Percentiles rank a stretch among this genome's conserved stretches.
phyloP scores from a whole-genome alignment of 2,888 invertebrate species.

The Netelia melanura region DNA sequence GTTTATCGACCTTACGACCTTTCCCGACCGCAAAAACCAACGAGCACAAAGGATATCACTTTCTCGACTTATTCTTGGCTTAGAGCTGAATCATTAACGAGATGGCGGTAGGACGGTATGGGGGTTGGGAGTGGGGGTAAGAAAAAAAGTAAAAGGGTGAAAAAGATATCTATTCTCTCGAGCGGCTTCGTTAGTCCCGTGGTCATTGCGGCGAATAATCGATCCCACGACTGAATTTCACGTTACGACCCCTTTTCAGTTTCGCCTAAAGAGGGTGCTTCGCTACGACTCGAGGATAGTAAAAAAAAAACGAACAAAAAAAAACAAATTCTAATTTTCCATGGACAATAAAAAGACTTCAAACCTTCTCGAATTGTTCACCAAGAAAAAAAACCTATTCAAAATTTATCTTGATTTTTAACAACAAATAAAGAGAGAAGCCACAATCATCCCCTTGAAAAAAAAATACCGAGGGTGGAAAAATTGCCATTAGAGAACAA shows the following conservation, averaged over 20 bases:
- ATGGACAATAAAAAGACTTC: too few species aligned
- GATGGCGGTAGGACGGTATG: too few species aligned
- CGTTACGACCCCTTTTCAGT: constrained; percentile 30
- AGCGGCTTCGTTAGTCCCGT: constrained; percentile 53
- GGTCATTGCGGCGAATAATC: constrained; percentile 62
- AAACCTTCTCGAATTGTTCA: too few species aligned
- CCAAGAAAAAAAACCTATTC: too few species aligned
- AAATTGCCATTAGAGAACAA: too few species aligned
- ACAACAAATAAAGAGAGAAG: too few species aligned
- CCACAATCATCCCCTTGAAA: too few species aligned
- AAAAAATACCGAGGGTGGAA: too few species aligned
- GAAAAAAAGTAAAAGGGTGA: constrained; percentile 30
- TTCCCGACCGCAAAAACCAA: constrained; percentile 38
- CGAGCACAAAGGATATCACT: constrained; percentile 51
- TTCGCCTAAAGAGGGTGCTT: constrained; percentile 13
- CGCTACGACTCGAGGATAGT: too few species aligned
- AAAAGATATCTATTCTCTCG: constrained; percentile 51
- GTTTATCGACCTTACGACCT: constrained; percentile 43
- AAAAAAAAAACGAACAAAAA: too few species aligned
- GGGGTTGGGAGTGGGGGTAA: background rate
- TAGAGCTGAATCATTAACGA: constrained; percentile 57
- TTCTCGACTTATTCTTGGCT: constrained; percentile 45
- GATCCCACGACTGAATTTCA: constrained; percentile 54
- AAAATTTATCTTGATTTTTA: too few species aligned
- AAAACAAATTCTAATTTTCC: too few species aligned